phyloP scores from a whole-genome alignment of 92 coral and sea anemone species.

The Blastomussa wellsi region DNA sequence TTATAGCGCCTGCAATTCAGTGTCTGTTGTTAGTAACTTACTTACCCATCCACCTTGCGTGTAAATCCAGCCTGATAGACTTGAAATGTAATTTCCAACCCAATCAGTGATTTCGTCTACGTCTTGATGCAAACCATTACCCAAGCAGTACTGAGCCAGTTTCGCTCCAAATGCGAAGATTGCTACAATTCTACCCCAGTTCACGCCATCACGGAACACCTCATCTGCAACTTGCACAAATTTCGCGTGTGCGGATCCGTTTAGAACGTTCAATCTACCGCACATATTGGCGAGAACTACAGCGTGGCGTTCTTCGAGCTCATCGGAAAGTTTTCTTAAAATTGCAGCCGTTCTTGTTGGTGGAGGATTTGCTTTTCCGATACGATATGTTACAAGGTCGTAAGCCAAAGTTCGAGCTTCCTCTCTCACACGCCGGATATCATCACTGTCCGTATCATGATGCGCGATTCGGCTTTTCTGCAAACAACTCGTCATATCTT shows the following conservation, averaged over 20 bases:
- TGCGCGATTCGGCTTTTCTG: constrained; percentile 19
- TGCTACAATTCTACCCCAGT: constrained; percentile 93
- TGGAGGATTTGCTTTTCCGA: constrained; percentile 60
- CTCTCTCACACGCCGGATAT: not conserved
- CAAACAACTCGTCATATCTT: constrained; percentile 13
- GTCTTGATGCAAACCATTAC: constrained; percentile 63
- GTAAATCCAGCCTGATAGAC: constrained; percentile 72
- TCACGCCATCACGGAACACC: constrained; percentile 82
- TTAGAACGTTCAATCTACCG: constrained; percentile 64
- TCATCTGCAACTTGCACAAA: constrained; percentile 91
- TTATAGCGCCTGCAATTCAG: not conserved
- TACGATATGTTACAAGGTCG: constrained; percentile 73
- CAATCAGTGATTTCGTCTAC: constrained; percentile 66
- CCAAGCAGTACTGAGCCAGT: constrained; percentile 66
- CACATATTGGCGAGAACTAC: constrained; percentile 72
- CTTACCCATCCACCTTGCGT: constrained; percentile 88
- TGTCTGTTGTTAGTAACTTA: constrained; percentile 38
- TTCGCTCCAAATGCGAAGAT: constrained; percentile 79
- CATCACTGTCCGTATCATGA: constrained; percentile 11
- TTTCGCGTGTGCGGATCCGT: constrained; percentile 73
- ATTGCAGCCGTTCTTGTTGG: constrained; percentile 65
- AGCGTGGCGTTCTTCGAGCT: constrained; percentile 73
- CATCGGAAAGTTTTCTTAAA: constrained; percentile 80
- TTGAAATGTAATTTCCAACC: constrained; percentile 75
- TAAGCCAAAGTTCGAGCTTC: constrained; percentile 70